phyloP scores from a whole-genome alignment of 2,888 invertebrate species.

The Tetheella fluctuosa region DNA sequence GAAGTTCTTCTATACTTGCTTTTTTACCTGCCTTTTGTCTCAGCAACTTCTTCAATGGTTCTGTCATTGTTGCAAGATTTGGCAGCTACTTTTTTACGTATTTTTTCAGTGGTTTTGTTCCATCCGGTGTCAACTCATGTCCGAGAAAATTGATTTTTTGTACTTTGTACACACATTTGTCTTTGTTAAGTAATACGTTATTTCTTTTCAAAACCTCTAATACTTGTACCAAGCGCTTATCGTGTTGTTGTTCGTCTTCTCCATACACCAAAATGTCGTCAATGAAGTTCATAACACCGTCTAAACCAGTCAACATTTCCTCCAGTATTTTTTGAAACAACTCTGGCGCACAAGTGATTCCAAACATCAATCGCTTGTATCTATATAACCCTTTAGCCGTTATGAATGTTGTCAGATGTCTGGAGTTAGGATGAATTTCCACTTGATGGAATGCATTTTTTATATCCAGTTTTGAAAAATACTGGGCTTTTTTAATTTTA shows the following conservation, averaged over 20 bases:
- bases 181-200: constrained; percentile 28
- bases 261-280: constrained; percentile 39
- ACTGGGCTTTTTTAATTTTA: constrained; percentile 31
- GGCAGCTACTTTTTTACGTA: constrained; percentile 28
- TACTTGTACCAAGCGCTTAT: constrained; percentile 22
- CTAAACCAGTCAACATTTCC: constrained; percentile 28
- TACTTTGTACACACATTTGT: constrained; percentile 24
- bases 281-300: constrained; percentile 36
- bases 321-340: constrained; percentile 48
- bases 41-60: constrained; percentile 25
- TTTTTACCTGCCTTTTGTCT: constrained; percentile 22
- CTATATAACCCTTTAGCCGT: constrained; percentile 27
- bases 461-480: constrained; percentile 34
- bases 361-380: constrained; percentile 61
- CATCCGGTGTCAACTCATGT: constrained; percentile 25
- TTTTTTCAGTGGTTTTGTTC: constrained; percentile 30
- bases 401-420: constrained; percentile 40
- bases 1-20: constrained; percentile 23
- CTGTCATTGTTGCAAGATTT: constrained; percentile 27
- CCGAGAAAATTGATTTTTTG: constrained; percentile 25
- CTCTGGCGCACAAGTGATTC: constrained; percentile 60
- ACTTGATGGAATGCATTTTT: constrained; percentile 39
- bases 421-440: constrained; percentile 25
- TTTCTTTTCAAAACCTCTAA: constrained; percentile 23
- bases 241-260: constrained; percentile 20